Base-by-base conservation (phyloP, 2,113 vertebrate genomes). In the Rhea americana region DNA sequence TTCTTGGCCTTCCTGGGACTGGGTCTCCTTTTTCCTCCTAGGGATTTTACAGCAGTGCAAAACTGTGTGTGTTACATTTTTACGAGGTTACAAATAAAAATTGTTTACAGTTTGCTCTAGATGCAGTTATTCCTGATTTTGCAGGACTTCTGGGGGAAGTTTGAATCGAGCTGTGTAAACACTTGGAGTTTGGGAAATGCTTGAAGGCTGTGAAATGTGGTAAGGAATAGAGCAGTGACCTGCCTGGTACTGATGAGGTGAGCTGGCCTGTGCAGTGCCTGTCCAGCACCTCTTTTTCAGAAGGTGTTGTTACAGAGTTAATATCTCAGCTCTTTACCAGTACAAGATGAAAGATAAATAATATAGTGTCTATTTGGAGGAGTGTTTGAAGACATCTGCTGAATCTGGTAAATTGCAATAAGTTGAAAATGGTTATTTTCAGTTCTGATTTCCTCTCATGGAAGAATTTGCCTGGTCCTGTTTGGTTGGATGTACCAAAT, bases 371-470 rank as follows among this genome's bases (percentile, higher is more conserved):
- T 76, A 56, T 75, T 74, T 88, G 79, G 81, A 91, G 89, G 71
- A 61, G 26, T 81, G 68, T 73, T 50, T 89, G 53, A 48, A 79
- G 77, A 73, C 62, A 62, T 85, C 83, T 95, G 80, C 62, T 93
- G 88, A 82, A 58, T 26, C 24, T 78, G 12, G n/a, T 87, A 75
- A 76, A 79, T 21, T 71, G 82, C 77, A 73, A 28, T 71, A 71
- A 80, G n/a, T 78, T 90, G 41, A 77, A 75, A 63, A 7, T 30
- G 45, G n/a, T 92, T 90, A 53, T 68, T 94, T 90, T 91, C 58
- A 73, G 14, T 86, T 84, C 48, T 82, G 76, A 55, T 84, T 93
- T 82, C n/a, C 8, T 89, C 65, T 92, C 20, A 45, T 84, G 62
- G 37, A 59, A 16, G 48, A 91, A 86, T 83, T 84, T 92, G 32